Conservation (phyloP, 2,888 invertebrate species). For the Synanthedon vespiformis region DNA sequence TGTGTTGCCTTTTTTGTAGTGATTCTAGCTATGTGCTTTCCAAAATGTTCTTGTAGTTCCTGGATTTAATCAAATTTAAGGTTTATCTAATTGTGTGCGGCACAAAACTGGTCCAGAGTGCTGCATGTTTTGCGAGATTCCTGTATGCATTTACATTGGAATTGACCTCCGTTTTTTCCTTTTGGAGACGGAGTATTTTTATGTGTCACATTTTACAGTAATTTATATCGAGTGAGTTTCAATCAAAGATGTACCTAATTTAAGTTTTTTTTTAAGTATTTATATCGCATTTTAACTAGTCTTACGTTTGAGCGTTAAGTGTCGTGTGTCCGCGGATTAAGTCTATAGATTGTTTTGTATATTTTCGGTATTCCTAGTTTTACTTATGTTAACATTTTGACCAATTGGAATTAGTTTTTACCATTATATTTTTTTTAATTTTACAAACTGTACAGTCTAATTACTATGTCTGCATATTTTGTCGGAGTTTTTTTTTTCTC, state of each 20-base stretch:
- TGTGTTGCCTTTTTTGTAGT: constrained; percentile 23
- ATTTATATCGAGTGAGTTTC: constrained; percentile 59
- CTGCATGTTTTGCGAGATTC: constrained; percentile 32
- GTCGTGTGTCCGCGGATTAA: constrained; percentile 50
- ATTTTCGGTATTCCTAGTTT: constrained; percentile 50
- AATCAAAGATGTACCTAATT: constrained; percentile 65
- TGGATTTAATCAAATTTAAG: constrained; percentile 24
- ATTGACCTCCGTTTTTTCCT: constrained; percentile 40
- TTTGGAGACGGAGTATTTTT: constrained; percentile 44
- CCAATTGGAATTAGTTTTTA: constrained; percentile 34
- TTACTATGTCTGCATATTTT: constrained; percentile 62
- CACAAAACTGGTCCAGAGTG: constrained; percentile 30
- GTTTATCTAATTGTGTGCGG: constrained; percentile 12
- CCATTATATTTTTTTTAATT: constrained; percentile 16
- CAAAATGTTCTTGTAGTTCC: constrained; percentile 51
- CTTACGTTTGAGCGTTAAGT: constrained; percentile 62
- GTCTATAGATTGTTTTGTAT: constrained; percentile 58
- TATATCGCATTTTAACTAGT: constrained; percentile 67
- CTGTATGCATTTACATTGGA: constrained; percentile 49
- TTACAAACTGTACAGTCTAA: constrained; percentile 45
- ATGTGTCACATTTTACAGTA: constrained; percentile 12
- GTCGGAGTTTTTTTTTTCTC: constrained; percentile 52
- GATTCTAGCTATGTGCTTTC: constrained; percentile 30
- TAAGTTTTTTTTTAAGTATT: constrained; percentile 62
- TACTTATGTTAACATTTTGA: constrained; percentile 30